These are phyloP conservation scores for Labia minor DNA, from an alignment of 2,888 invertebrate species.

Conservation along the genomic window DNA sequence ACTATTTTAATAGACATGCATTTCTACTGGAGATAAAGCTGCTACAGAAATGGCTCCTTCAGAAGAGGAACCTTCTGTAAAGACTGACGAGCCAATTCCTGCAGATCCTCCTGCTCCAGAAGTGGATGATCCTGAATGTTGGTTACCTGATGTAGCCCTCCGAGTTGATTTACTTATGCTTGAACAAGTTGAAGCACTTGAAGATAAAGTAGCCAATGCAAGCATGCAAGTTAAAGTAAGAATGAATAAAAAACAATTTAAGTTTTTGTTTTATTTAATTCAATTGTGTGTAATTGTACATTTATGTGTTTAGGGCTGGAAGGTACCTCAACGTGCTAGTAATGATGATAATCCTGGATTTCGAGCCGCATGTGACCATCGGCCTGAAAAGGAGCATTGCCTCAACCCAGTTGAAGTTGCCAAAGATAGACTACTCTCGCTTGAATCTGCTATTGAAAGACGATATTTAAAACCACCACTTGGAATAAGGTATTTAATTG, in stretches of 20 bases:
- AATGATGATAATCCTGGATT: slow-evolving; percentile 44
- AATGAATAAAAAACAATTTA: background rate
- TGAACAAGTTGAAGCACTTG: slow-evolving; percentile 73
- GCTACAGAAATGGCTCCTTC: slow-evolving; percentile 41
- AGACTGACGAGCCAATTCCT: slow-evolving; percentile 29
- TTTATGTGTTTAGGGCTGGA: slow-evolving; percentile 52
- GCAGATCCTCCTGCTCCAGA: slow-evolving; percentile 37
- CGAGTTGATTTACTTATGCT: slow-evolving; percentile 71
- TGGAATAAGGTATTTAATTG: slow-evolving; percentile 40
- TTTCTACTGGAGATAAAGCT: slow-evolving; percentile 50
- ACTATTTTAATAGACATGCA: slow-evolving; percentile 30
- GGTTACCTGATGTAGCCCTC: slow-evolving; percentile 58
- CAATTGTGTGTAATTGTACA: background rate
- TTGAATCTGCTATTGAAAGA: slow-evolving; percentile 86
- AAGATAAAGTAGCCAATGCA: slow-evolving; percentile 78
- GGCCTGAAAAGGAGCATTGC: slow-evolving; percentile 29
- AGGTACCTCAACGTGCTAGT: slow-evolving; percentile 53
- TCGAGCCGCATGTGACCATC: slow-evolving; percentile 33
- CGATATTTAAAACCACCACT: slow-evolving; percentile 89
- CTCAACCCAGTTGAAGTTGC: slow-evolving; percentile 48
- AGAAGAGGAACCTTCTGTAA: background rate
- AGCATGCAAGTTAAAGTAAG: slow-evolving; percentile 73
- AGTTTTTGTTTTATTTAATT: background rate
- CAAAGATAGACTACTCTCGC: slow-evolving; percentile 60
- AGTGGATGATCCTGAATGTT: slow-evolving; percentile 43